Evolutionary conservation across 2,113 vertebrate species (phyloP).

Genomic region (Onychorhynchus coronatus): DNA sequence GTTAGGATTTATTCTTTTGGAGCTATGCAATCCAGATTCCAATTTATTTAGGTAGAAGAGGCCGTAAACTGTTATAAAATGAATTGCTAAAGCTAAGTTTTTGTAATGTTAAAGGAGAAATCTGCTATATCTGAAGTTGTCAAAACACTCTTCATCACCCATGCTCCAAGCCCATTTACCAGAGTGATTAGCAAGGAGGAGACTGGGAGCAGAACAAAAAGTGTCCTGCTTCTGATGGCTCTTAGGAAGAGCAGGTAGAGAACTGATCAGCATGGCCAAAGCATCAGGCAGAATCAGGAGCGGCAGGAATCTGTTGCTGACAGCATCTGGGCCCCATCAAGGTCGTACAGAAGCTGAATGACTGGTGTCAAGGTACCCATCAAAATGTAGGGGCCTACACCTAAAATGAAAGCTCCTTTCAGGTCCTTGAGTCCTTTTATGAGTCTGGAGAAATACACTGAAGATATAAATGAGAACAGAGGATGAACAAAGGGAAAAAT

Average conservation of each 20-base stretch:
- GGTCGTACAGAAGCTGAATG: not conserved
- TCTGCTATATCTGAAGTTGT: not conserved
- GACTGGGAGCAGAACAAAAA: not conserved
- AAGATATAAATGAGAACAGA: not conserved
- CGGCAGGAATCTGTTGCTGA: not conserved
- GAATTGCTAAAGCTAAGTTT: not conserved
- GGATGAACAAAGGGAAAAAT: not conserved
- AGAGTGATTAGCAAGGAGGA: not conserved
- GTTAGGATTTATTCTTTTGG: not conserved
- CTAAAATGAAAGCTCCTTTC: not conserved
- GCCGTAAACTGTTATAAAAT: not conserved
- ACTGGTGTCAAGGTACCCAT: not conserved
- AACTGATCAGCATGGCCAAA: not conserved
- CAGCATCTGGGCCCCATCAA: not conserved
- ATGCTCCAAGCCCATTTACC: not conserved
- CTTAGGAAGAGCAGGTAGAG: not conserved
- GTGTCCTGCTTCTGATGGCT: not conserved
- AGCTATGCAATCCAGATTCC: not conserved
- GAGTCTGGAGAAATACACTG: not conserved
- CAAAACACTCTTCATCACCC: not conserved
- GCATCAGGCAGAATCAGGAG: not conserved
- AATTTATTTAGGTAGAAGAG: not conserved
- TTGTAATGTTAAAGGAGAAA: not conserved
- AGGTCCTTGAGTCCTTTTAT: not conserved
- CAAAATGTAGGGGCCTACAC: not conserved